phyloP scores from a whole-genome alignment of 2,888 invertebrate genomes.

The Drosophila seclusa region DNA sequence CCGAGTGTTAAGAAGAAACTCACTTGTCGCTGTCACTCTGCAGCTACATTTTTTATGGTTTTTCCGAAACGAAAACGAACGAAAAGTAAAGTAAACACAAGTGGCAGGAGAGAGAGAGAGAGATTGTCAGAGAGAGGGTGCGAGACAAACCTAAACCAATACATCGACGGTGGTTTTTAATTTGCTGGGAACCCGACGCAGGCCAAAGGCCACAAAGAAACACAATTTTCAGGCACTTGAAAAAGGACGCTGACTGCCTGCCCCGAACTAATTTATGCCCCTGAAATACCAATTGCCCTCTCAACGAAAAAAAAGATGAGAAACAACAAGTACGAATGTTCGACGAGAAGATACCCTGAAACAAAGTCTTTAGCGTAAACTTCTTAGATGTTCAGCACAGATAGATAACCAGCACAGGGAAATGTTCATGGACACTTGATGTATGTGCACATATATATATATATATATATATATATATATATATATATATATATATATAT shows the following conservation, averaged over 20 bases:
- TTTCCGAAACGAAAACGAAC: conserved; percentile 31
- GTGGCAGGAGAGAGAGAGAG: conserved; percentile 40
- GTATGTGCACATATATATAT: neutral
- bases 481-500: neutral
- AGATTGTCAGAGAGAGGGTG: neutral
- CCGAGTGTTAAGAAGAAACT: conserved; percentile 39
- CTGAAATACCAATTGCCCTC: conserved; percentile 20
- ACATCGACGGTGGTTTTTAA: conserved; percentile 17
- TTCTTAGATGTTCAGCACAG: neutral
- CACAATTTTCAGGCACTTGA: conserved; percentile 55
- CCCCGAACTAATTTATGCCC: conserved; percentile 57
- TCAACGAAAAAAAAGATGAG: neutral
- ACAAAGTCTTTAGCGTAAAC: neutral
- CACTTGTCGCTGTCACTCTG: conserved; percentile 69
- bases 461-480: neutral
- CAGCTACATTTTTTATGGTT: conserved; percentile 58
- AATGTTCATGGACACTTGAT: neutral
- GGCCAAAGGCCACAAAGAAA: conserved; percentile 43
- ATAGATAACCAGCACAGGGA: neutral
- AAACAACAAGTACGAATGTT: neutral
- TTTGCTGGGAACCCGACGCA: conserved; percentile 27
- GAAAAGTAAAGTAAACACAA: conserved; percentile 50
- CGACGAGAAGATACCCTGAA: neutral
- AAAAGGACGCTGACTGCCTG: conserved; percentile 30
- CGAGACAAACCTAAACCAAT: neutral